phyloP scores from a whole-genome alignment of 2,113 vertebrate genomes.

The Pycnonotus jocosus region DNA sequence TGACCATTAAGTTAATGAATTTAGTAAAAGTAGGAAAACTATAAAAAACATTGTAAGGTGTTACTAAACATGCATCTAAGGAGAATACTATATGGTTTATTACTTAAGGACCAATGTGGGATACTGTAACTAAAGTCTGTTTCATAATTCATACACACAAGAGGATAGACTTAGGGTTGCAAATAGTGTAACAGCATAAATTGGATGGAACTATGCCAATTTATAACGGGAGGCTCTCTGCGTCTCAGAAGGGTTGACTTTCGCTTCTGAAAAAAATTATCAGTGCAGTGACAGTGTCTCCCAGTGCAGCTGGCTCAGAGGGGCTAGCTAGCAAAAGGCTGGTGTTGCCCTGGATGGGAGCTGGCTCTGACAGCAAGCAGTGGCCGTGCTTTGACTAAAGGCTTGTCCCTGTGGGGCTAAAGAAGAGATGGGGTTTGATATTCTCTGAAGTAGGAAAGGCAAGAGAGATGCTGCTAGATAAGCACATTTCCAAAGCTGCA shows the following conservation, averaged over 20 bases:
- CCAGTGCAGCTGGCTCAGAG: neutral
- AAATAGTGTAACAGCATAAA: constrained; percentile 22
- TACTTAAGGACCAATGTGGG: neutral
- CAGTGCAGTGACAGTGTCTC: neutral
- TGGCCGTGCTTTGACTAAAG: neutral
- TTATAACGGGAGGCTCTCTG: neutral
- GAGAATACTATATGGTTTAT: neutral
- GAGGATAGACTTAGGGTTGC: neutral
- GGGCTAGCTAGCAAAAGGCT: neutral
- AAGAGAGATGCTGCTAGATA: rapidly evolving
- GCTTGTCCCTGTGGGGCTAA: neutral
- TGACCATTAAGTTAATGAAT: neutral
- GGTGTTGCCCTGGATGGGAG: neutral
- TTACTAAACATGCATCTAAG: neutral
- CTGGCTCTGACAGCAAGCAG: neutral
- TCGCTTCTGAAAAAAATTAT: neutral
- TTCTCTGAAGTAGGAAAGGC: neutral
- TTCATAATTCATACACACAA: constrained; percentile 9
- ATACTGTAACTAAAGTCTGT: constrained; percentile 30
- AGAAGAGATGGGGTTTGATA: neutral
- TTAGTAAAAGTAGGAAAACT: neutral
- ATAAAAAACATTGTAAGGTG: neutral
- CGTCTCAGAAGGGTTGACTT: neutral
- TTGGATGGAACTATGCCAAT: neutral
- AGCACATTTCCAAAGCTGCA: neutral